These are phyloP conservation scores for Scaptomyza caliginosa DNA, from an alignment of 2,888 invertebrate genomes.

Conservation along the genomic window DNA sequence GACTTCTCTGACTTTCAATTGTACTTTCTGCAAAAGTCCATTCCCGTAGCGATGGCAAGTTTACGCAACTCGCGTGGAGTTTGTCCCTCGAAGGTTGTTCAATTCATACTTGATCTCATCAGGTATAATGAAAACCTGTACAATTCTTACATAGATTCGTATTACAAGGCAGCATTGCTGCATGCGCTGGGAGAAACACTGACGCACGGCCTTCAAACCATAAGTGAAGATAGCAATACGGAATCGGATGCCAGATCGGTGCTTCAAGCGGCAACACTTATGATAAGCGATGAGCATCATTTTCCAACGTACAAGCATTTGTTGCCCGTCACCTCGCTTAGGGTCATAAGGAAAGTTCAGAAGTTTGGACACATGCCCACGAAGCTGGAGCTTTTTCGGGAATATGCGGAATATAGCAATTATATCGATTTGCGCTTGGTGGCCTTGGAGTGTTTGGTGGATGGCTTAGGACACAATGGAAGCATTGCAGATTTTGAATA, in stretches of 20 bases:
- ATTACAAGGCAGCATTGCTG: slow-evolving; percentile 96
- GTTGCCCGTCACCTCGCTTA: slow-evolving; percentile 94
- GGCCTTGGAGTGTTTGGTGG: slow-evolving; percentile 96
- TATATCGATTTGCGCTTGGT: slow-evolving; percentile 95
- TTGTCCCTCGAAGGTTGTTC: slow-evolving; percentile 96
- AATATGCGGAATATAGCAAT: slow-evolving; percentile 95
- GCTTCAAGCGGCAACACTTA: slow-evolving; percentile 95
- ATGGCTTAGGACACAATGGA: slow-evolving; percentile 94
- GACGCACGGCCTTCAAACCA: slow-evolving; percentile 92
- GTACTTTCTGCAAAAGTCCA: slow-evolving; percentile 96
- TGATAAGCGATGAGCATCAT: slow-evolving; percentile 97
- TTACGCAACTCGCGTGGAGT: slow-evolving; percentile 96
- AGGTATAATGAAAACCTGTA: slow-evolving; percentile 99
- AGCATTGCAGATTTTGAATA: slow-evolving; percentile 92
- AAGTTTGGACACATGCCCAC: slow-evolving; percentile 97
- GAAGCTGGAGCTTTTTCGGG: slow-evolving; percentile 93
- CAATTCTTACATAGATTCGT: slow-evolving; percentile 97
- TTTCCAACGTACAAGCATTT: slow-evolving; percentile 96
- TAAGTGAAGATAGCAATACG: slow-evolving; percentile 88
- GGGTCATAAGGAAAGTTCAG: slow-evolving; percentile 95
- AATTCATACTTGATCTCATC: slow-evolving; percentile 96
- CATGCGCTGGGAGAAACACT: slow-evolving; percentile 96
- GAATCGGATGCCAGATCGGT: slow-evolving; percentile 93
- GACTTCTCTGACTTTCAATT: slow-evolving; percentile 97
- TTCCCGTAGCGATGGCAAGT: slow-evolving; percentile 97